Conservation (phyloP, 2,888 invertebrate species). For the Nematopogon swammerdamellus region DNA sequence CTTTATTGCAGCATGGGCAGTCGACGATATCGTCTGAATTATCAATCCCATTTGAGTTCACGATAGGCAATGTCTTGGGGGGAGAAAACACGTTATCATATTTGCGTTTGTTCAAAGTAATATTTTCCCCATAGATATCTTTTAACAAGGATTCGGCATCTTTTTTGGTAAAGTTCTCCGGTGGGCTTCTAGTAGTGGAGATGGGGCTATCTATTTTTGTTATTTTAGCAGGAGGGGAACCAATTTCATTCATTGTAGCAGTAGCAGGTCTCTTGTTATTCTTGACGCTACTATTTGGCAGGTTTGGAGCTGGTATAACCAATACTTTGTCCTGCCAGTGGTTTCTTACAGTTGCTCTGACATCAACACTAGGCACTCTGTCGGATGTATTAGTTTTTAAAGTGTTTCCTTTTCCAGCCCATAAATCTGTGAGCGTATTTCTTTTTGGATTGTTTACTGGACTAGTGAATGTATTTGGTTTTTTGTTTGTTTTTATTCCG, state of each 20-base stretch:
- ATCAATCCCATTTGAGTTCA: too few relatives aligned
- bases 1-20: slow-evolving; percentile 48
- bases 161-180: slow-evolving; percentile 22
- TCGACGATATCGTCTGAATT: too few relatives aligned
- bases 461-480: neutral
- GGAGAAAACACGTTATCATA: slow-evolving; percentile 22
- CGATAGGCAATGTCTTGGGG: too few relatives aligned
- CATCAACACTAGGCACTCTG: slow-evolving; percentile 10
- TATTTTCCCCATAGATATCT: slow-evolving; percentile 40
- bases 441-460: slow-evolving; percentile 18
- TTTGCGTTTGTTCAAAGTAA: slow-evolving; percentile 22
- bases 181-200: slow-evolving; percentile 16
- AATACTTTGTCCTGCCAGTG: slow-evolving; percentile 8
- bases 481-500: neutral
- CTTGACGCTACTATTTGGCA: neutral
- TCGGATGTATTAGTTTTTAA: slow-evolving; percentile 11
- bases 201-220: slow-evolving; percentile 34
- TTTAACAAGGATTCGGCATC: slow-evolving; percentile 20
- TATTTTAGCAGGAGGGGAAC: slow-evolving; percentile 29
- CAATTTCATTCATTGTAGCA: slow-evolving; percentile 2
- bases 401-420: slow-evolving; percentile 11
- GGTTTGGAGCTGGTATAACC: neutral
- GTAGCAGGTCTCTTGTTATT: slow-evolving; percentile 1
- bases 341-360: slow-evolving; percentile 18
- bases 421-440: too few relatives aligned